These are phyloP conservation scores for Ictidomys tridecemlineatus DNA, from an alignment of 2,113 vertebrate species.

Conservation along the genomic window DNA sequence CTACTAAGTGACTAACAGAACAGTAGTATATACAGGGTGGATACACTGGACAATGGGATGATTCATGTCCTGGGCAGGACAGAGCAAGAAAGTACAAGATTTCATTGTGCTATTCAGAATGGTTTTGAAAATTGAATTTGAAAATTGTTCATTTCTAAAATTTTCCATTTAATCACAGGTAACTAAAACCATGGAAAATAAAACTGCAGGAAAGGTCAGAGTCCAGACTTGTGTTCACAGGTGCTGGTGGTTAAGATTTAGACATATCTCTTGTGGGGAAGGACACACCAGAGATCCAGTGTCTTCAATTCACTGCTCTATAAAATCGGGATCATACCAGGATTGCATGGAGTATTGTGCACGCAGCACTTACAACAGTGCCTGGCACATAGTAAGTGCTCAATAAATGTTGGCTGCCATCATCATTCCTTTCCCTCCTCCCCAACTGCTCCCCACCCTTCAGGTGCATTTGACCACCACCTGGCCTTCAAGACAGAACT, in stretches of 20 bases:
- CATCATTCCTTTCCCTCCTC: not conserved
- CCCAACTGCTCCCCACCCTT: not conserved
- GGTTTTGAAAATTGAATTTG: too few species aligned
- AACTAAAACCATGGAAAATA: not conserved
- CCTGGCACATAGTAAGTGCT: not conserved
- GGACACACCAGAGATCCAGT: not conserved
- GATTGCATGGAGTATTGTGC: fast-evolving
- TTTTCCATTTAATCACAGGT: not conserved
- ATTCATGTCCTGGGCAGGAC: not conserved
- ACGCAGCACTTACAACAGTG: not conserved
- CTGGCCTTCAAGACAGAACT: not conserved
- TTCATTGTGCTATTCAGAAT: not conserved
- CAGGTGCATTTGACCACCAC: not conserved
- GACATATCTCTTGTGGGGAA: not conserved
- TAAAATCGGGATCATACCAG: not conserved
- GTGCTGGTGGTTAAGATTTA: not conserved
- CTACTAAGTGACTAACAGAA: not conserved
- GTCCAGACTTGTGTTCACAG: not conserved
- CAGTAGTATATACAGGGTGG: not conserved
- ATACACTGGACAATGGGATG: not conserved
- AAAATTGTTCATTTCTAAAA: not conserved
- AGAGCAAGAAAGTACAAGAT: not conserved
- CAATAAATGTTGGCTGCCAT: not conserved
- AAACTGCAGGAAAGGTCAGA: not conserved
- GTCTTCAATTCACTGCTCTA: not conserved